Base-by-base conservation (phyloP, 2,113 vertebrate species). In the Tragelaphus scriptus region DNA sequence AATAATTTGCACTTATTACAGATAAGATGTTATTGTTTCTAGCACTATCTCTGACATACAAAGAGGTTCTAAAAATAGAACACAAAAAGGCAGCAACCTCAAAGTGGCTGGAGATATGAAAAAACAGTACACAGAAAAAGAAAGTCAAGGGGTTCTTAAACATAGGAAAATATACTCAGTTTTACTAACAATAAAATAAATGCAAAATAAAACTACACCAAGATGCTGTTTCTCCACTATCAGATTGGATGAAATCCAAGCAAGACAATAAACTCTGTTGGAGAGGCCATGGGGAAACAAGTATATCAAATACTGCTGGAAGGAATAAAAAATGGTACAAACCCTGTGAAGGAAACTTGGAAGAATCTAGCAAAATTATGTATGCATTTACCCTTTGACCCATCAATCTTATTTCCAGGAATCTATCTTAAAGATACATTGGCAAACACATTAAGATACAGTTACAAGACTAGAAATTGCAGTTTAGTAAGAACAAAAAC, bases 141-240 rank as follows among this genome's bases (percentile, higher is more conserved):
- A 95, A 94, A 85, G 36, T 36, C 13, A 71, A 87, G 36, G 51
- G 40, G 44, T 13, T 93, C 26, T 92, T 88, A 81, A 89, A 56
- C n/a, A 65, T 7, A 49, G 40, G 26, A 65, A 88, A 85, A 53
- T 36, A 65, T 14, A 79, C 11, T 89, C 32, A 86, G 21, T 56
- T 91, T 93, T 84, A 91, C 28, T 82, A 82, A n/a, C 30, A 44
- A 71, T 89, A 97, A 96, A 90, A 80, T 87, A 91, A 95, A 94
- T 59, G 7, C 30, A 89, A 82, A 91, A 91, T 85, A 71, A 89
- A 93, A 56, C 7, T 32, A n/a, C 4, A 51, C 5, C 5, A 10
- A 86, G 23, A 5, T 53, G 44, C 5, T 32, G 9, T 84, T 89
- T 86, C 30, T 75, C 2, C 79, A 53, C 26, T 40, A 82, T 61